Evolutionary conservation across 2,797 vertebrate genomes (phyloP).

Genomic region (Oreonectes daqikongensis): DNA sequence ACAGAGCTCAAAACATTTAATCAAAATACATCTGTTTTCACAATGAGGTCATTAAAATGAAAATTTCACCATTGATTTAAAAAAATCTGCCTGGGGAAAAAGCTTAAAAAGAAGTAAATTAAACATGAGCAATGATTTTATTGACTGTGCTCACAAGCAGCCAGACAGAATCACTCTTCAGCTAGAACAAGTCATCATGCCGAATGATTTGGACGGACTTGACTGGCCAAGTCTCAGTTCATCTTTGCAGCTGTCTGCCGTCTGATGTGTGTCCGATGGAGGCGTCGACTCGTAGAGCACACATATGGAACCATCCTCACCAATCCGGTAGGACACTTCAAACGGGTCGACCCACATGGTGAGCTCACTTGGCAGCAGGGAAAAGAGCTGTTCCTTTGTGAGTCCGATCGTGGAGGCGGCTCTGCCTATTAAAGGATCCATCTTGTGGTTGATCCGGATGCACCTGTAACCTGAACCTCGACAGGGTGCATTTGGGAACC

Average conservation of each 20-base stretch:
- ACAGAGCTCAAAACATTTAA: slow-evolving; percentile 72
- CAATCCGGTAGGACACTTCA: slow-evolving; percentile 81
- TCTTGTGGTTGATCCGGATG: slow-evolving; percentile 80
- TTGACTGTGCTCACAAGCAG: background rate
- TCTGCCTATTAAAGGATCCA: slow-evolving; percentile 78
- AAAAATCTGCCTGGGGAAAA: slow-evolving; percentile 47
- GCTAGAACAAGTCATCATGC: slow-evolving; percentile 74
- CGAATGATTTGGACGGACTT: slow-evolving; percentile 71
- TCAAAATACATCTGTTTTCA: slow-evolving; percentile 56
- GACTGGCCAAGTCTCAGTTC: slow-evolving; percentile 68
- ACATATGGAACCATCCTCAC: slow-evolving; percentile 80
- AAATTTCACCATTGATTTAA: slow-evolving; percentile 64
- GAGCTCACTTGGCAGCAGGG: slow-evolving; percentile 77
- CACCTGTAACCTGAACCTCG: slow-evolving; percentile 79
- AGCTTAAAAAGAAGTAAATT: slow-evolving; percentile 49
- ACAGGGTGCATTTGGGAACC: slow-evolving; percentile 76
- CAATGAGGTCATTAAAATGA: slow-evolving; percentile 37
- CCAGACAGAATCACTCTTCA: slow-evolving; percentile 56
- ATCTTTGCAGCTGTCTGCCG: slow-evolving; percentile 71
- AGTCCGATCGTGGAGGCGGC: slow-evolving; percentile 75
- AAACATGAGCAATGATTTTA: background rate
- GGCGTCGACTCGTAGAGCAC: slow-evolving; percentile 74
- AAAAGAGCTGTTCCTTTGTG: slow-evolving; percentile 73
- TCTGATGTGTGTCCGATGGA: slow-evolving; percentile 43
- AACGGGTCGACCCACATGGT: slow-evolving; percentile 81